Evolutionary conservation across 2,797 vertebrate species (phyloP).

Genomic region (Rhadinocentrus ornatus): DNA sequence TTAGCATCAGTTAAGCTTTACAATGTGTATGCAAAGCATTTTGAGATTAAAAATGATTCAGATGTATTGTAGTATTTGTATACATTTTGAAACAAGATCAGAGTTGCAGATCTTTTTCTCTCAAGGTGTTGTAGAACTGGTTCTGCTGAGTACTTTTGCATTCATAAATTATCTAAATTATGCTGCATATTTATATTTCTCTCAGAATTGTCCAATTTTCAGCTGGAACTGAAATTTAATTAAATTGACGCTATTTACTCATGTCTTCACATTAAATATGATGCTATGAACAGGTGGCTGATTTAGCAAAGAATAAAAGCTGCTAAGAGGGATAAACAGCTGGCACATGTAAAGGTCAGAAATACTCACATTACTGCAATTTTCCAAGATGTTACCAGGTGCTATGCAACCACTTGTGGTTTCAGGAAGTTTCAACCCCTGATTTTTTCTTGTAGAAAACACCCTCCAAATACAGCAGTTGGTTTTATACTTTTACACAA

Average conservation of each 20-base stretch:
- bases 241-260: background rate
- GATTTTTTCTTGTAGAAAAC: too few species aligned
- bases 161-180: background rate
- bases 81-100: constrained; percentile 17
- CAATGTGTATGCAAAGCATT: background rate
- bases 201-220: constrained; percentile 2
- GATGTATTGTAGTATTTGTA: constrained; percentile 14
- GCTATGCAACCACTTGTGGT: too few species aligned
- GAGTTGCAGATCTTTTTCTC: background rate
- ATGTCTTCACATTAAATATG: background rate
- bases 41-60: constrained; percentile 8
- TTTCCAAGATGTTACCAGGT: too few species aligned
- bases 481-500: too few species aligned
- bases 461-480: too few species aligned
- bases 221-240: constrained; percentile 15
- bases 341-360: background rate
- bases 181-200: constrained; percentile 7
- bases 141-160: background rate
- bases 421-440: too few species aligned
- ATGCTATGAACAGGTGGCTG: background rate
- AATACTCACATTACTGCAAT: background rate
- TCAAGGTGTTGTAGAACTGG: background rate
- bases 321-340: background rate
- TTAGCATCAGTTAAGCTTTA: constrained; percentile 11
- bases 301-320: background rate